These are phyloP conservation scores for Paratilapia polleni DNA, from an alignment of 2,113 vertebrate genomes.

Conservation along the genomic window DNA sequence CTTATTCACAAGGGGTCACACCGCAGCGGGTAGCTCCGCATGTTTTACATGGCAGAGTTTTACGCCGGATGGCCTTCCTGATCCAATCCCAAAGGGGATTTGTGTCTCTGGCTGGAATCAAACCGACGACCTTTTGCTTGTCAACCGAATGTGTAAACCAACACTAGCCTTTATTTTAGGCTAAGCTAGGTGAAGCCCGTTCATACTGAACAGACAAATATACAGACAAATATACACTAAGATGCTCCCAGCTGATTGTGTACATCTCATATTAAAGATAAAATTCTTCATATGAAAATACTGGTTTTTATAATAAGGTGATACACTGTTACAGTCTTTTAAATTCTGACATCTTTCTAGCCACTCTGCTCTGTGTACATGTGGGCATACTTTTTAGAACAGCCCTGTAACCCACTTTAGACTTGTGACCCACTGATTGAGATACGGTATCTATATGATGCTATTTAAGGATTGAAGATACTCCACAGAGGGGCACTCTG, in stretches of 20 bases:
- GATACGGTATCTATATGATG: conserved; percentile 51
- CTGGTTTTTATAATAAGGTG: neutral
- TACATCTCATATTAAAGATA: neutral
- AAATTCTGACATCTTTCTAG: neutral
- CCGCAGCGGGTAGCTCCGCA: too few relatives aligned
- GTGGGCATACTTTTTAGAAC: conserved; percentile 3
- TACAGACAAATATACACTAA: neutral
- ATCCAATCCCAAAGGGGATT: too few relatives aligned
- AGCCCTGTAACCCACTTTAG: conserved; percentile 54
- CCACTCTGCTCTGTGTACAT: neutral
- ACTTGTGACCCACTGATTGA: conserved; percentile 49
- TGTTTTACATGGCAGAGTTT: too few relatives aligned
- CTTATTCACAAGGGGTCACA: too few relatives aligned
- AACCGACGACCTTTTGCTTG: too few relatives aligned
- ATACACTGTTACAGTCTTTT: neutral
- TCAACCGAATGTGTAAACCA: too few relatives aligned
- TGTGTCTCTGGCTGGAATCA: too few relatives aligned
- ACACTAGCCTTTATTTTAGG: neutral
- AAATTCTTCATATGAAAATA: too few relatives aligned
- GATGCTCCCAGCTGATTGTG: neutral
- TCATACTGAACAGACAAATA: neutral
- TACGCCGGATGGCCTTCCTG: too few relatives aligned
- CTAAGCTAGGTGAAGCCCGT: neutral
- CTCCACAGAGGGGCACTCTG: neutral
- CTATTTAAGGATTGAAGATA: conserved; percentile 50